Conservation (phyloP, 2,888 invertebrate genomes). For the Microctonus aethiopoides region DNA sequence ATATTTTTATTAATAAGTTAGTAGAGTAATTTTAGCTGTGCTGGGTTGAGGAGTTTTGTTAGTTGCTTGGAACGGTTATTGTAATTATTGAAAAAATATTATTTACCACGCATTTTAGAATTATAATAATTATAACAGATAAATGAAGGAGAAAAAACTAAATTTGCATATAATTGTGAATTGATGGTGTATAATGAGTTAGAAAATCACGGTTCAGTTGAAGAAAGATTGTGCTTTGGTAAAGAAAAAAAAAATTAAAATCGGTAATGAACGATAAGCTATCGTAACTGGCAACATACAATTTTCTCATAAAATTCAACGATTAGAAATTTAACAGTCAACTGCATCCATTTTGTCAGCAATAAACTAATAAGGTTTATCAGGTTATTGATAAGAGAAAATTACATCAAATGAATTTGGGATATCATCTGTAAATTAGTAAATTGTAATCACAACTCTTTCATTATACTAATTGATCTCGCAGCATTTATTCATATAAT, state of each 20-base stretch:
- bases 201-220: neutral
- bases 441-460: neutral
- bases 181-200: neutral
- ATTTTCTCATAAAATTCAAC: slow-evolving; percentile 4
- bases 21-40: neutral
- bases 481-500: neutral
- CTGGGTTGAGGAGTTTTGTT: neutral
- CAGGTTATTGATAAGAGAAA: neutral
- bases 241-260: neutral
- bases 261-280: slow-evolving; percentile 2
- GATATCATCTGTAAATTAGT: neutral
- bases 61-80: neutral
- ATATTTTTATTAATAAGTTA: neutral
- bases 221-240: neutral
- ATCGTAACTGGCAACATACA: neutral
- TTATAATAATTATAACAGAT: neutral
- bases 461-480: neutral
- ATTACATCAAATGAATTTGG: neutral
- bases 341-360: neutral
- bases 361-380: neutral
- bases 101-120: neutral
- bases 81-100: neutral
- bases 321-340: slow-evolving; percentile 12
- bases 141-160: neutral
- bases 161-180: neutral